Percentiles rank a stretch among this genome's conserved stretches.
These are phyloP conservation scores for Liolophura sinensis DNA, from an alignment of 1,140 invertebrate genomes.

Conservation along the genomic window DNA sequence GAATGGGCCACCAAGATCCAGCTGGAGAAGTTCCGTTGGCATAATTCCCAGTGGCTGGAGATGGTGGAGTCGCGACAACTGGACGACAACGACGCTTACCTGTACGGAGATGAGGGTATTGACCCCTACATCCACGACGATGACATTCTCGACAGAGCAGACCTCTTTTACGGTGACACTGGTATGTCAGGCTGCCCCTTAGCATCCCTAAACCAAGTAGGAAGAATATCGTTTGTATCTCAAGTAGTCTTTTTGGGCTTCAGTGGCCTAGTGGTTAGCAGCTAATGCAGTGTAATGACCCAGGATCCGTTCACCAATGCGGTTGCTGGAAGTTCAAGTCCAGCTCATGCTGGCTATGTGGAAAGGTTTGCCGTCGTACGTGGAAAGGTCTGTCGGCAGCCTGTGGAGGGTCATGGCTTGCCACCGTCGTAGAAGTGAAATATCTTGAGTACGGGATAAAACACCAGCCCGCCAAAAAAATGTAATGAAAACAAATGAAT, in stretches of 20 bases:
- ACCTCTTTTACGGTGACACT: slow-evolving; percentile 48
- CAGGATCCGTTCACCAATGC: too few species aligned
- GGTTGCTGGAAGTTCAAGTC: too few species aligned
- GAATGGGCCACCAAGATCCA: slow-evolving; percentile 92
- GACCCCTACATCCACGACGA: slow-evolving; percentile 54
- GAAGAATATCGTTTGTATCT: neutral
- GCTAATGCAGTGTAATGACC: too few species aligned
- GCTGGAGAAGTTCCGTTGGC: slow-evolving; percentile 91
- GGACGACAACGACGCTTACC: slow-evolving; percentile 48
- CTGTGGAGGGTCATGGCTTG: too few species aligned
- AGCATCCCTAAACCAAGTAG: neutral
- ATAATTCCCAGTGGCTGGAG: slow-evolving; percentile 97
- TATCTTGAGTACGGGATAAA: too few species aligned
- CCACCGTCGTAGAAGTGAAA: too few species aligned
- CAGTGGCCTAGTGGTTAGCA: too few species aligned
- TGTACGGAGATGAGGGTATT: slow-evolving; percentile 50
- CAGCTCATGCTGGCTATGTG: too few species aligned
- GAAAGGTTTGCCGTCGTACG: too few species aligned
- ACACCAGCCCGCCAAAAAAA: too few species aligned
- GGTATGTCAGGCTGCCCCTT: slow-evolving; percentile 17
- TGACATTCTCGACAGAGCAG: slow-evolving; percentile 54
- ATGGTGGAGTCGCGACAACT: slow-evolving; percentile 73
- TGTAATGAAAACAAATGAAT: neutral
- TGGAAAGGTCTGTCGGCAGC: too few species aligned
- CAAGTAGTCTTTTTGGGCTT: too few species aligned